Evolutionary conservation across 2,888 invertebrate species (phyloP).

Genomic region (Mythimna albipuncta): DNA sequence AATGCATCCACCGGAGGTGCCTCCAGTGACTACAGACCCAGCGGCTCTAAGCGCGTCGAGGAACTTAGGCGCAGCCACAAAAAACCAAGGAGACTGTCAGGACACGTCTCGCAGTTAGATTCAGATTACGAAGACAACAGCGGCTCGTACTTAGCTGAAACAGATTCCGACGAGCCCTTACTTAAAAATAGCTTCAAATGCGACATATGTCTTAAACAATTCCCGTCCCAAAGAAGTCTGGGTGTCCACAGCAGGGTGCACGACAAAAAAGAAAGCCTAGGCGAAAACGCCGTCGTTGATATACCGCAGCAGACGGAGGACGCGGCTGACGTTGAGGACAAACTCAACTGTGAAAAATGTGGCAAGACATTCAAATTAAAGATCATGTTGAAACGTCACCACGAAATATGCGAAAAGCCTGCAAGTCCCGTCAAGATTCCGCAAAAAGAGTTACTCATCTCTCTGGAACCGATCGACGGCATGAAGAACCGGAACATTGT

Average conservation of each 20-base stretch:
- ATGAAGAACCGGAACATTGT: slow-evolving; percentile 65
- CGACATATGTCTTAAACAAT: slow-evolving; percentile 77
- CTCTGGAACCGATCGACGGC: slow-evolving; percentile 82
- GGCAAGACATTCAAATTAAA: slow-evolving; percentile 85
- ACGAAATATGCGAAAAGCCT: slow-evolving; percentile 75
- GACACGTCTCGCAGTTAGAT: slow-evolving; percentile 71
- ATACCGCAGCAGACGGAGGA: slow-evolving; percentile 70
- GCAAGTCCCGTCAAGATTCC: slow-evolving; percentile 66
- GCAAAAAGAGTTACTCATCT: slow-evolving; percentile 80
- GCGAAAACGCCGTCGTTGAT: slow-evolving; percentile 57
- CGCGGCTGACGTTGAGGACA: slow-evolving; percentile 76
- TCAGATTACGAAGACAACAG: slow-evolving; percentile 85
- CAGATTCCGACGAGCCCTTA: slow-evolving; percentile 84
- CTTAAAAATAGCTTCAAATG: slow-evolving; percentile 74
- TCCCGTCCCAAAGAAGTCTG: slow-evolving; percentile 71
- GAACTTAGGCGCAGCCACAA: slow-evolving; percentile 79
- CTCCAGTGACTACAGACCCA: slow-evolving; percentile 77
- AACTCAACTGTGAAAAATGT: slow-evolving; percentile 81
- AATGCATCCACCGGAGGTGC: slow-evolving; percentile 78
- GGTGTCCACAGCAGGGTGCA: slow-evolving; percentile 75
- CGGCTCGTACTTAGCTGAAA: slow-evolving; percentile 78
- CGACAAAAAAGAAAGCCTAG: slow-evolving; percentile 54
- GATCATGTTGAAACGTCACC: slow-evolving; percentile 87
- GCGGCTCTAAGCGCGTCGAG: slow-evolving; percentile 79
- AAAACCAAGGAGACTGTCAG: slow-evolving; percentile 69